Evolutionary conservation across 2,888 invertebrate genomes (phyloP).

Genomic region (Digitonthophagus gazella): DNA sequence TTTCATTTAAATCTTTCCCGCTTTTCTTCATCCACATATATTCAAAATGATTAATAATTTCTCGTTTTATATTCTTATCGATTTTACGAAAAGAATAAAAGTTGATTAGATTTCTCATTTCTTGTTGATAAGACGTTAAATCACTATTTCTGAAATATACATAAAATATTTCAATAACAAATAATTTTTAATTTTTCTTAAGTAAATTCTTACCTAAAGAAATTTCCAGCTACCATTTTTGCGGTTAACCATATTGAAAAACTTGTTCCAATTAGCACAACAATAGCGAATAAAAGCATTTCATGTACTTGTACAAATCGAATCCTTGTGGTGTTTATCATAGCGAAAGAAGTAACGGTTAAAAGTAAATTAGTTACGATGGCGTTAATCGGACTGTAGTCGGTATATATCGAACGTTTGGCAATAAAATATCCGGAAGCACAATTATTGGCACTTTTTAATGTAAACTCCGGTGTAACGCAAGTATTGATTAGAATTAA

Average conservation of each 20-base stretch:
- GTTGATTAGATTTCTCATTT: constrained; percentile 33
- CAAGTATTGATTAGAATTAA: constrained; percentile 22
- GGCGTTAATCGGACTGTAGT: constrained; percentile 14
- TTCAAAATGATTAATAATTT: constrained; percentile 36
- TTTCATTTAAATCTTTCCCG: constrained; percentile 26
- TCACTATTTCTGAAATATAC: constrained; percentile 25
- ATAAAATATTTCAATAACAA: too few species aligned
- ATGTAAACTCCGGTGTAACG: background rate
- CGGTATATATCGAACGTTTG: constrained; percentile 10
- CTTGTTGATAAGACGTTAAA: constrained; percentile 33
- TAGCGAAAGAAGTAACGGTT: constrained; percentile 11
- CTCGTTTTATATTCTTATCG: constrained; percentile 31
- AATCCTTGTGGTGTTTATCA: constrained; percentile 20
- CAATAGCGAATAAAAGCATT: constrained; percentile 14
- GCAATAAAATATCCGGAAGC: constrained; percentile 10
- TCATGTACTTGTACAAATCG: constrained; percentile 5
- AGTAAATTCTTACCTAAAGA: constrained; percentile 20
- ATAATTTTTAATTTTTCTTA: background rate
- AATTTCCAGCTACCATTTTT: constrained; percentile 27
- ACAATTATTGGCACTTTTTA: background rate
- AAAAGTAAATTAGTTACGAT: constrained; percentile 16
- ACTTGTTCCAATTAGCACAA: constrained; percentile 16
- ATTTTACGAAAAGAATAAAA: constrained; percentile 33
- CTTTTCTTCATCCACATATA: constrained; percentile 33
- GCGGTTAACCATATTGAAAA: constrained; percentile 21